Conservation (phyloP, 2,113 vertebrate species). For the Microtus ochrogaster region DNA sequence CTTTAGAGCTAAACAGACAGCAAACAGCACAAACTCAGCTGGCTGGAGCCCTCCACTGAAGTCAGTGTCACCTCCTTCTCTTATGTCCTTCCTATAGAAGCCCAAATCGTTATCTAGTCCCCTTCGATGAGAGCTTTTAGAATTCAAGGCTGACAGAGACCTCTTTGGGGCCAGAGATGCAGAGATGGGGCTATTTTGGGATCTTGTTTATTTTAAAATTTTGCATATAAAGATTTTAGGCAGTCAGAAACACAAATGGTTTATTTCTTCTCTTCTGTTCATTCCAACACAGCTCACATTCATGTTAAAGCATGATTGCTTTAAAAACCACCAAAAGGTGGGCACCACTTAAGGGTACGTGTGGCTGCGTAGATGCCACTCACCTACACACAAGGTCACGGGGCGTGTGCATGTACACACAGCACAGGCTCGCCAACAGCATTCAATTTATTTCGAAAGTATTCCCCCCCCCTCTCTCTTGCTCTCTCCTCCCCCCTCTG, state of each 20-base stretch:
- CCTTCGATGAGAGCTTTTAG: conserved; percentile 12
- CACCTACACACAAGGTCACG: neutral
- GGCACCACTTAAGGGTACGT: neutral
- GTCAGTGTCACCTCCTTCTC: neutral
- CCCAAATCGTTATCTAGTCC: neutral
- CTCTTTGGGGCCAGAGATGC: conserved; percentile 16
- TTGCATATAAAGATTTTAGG: conserved; percentile 29
- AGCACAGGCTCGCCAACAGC: too few relatives aligned
- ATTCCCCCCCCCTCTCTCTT: too few relatives aligned
- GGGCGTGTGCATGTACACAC: too few relatives aligned
- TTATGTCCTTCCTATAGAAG: neutral
- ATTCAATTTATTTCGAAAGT: too few relatives aligned
- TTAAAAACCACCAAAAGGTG: neutral
- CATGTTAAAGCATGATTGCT: conserved; percentile 12
- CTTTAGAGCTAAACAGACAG: neutral
- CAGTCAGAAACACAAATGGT: conserved; percentile 46
- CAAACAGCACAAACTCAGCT: neutral
- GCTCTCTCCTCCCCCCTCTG: too few relatives aligned
- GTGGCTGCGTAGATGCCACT: neutral
- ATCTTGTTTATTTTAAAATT: conserved; percentile 70
- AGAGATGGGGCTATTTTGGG: conserved; percentile 39
- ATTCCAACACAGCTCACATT: conserved; percentile 52
- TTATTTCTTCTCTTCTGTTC: conserved; percentile 45
- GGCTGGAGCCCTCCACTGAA: neutral
- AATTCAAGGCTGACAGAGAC: conserved; percentile 22